Conservation (phyloP, 1,140 invertebrate species). For the Heliothis virescens region DNA sequence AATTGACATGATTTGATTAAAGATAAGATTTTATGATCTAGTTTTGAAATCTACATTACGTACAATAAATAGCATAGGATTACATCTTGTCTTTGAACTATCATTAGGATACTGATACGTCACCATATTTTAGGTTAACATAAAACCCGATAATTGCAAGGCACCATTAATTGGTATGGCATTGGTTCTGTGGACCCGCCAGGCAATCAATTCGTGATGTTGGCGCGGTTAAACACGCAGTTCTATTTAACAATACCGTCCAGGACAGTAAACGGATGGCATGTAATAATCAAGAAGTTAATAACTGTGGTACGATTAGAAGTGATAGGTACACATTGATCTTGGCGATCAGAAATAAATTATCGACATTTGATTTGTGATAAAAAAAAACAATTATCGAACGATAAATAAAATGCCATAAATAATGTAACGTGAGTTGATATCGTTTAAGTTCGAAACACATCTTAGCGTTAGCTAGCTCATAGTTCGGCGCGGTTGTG, state of each 20-base stretch:
- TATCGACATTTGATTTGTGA: conserved; percentile 45
- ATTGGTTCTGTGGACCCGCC: neutral
- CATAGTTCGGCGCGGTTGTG: neutral
- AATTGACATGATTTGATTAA: no score
- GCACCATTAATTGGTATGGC: neutral
- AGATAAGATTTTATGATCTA: no score
- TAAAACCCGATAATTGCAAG: conserved; percentile 14
- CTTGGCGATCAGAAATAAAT: conserved; percentile 35
- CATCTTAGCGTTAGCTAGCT: conserved; percentile 11
- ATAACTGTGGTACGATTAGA: conserved; percentile 21
- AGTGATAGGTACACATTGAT: conserved; percentile 19
- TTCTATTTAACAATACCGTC: neutral
- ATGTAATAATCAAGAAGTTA: conserved; percentile 41
- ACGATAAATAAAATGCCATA: conserved; percentile 44
- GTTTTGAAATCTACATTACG: no score
- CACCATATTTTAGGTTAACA: conserved; percentile 16
- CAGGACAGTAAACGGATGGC: conserved; percentile 3
- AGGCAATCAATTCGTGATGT: no score
- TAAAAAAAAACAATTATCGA: conserved; percentile 46
- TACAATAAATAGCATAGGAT: no score
- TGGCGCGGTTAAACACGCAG: neutral
- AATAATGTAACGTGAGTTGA: conserved; percentile 23
- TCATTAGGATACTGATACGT: conserved; percentile 6
- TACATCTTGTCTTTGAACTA: neutral
- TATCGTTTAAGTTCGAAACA: conserved; percentile 27